These are phyloP conservation scores for Dromas ardeola DNA, from an alignment of 2,113 vertebrate genomes.

Conservation along the genomic window DNA sequence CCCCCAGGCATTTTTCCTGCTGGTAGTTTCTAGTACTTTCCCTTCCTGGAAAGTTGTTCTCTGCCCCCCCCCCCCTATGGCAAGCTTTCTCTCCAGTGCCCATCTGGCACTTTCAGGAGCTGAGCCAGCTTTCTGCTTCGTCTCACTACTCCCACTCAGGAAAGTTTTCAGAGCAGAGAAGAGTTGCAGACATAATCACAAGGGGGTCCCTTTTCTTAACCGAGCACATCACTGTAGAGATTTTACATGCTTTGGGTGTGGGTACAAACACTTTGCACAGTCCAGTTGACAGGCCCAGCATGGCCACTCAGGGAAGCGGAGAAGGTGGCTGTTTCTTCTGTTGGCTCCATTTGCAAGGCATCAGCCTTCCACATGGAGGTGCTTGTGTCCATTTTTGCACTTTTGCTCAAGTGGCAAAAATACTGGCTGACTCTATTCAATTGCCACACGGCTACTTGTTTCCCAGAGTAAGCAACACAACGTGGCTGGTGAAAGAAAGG, in stretches of 20 bases:
- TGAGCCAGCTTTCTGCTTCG: background rate
- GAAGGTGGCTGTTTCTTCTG: background rate
- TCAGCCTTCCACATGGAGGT: background rate
- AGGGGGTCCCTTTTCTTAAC: background rate
- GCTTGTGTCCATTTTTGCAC: background rate
- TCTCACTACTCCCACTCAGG: background rate
- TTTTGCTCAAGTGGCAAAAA: background rate
- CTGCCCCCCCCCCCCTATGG: background rate
- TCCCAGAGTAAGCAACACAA: background rate
- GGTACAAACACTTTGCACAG: background rate
- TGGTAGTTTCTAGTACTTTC: conserved; percentile 10
- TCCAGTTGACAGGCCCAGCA: background rate
- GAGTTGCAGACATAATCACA: background rate
- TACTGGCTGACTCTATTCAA: background rate
- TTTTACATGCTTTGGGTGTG: background rate
- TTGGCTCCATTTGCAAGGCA: background rate
- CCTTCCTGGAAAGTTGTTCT: background rate
- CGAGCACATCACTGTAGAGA: background rate
- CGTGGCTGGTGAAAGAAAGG: background rate
- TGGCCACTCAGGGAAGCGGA: background rate
- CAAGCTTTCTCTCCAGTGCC: background rate
- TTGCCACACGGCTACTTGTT: background rate
- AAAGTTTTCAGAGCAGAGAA: background rate
- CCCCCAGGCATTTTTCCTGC: background rate
- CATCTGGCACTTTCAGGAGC: conserved; percentile 25